Evolutionary conservation across 2,797 vertebrate species (phyloP), one percentile per base, ranked within the genome.

Genomic region (Sciurus carolinensis): DNA sequence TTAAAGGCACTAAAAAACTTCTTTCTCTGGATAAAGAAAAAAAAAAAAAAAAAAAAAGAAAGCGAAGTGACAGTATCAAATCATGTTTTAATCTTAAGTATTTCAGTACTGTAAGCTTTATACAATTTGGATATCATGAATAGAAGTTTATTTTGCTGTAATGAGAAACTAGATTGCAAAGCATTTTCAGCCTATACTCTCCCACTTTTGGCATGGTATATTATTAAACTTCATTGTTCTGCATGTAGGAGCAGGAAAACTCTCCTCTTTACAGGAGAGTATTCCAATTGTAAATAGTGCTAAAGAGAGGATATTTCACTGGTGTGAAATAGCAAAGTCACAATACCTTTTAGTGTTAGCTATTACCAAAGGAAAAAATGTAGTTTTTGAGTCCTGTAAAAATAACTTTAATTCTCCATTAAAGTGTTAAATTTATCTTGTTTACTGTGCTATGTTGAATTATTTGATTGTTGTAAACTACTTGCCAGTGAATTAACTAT

Each of bases 391-490:
- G 89, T 91, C 75, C 67, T 77, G 36, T 81, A 81, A 90, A 91
- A 76, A 67, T 91, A 91, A 80, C 88, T 24, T 39, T 87, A 77
- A 88, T 67, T 39, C 42, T 83, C 66, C 15, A 83, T 3, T 47
- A 89, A 67, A 69, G 50, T 1, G 8, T 83, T 89, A 79, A 72
- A 33, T 86, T 91, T 18, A 59, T 76, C 82, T 83, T 88, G 72
- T n/a, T 69, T 79, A 64, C 59, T 90, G 8, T 82, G 36, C 59
- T 59, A 2, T 88, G 28, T 81, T 44, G 62, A 69, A 15, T 75
- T 81, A 36, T 67, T 97, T 94, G 75, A 54, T 89, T 91, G 76
- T 50, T 62, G 33, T 71, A 88, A 95, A 73, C n/a, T 94, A 69
- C 87, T 73, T 97, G 66, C n/a, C 15, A 52, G 1, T 67, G 24